Percentiles rank a stretch among this genome's conserved stretches.
Evolutionary conservation across 2,888 invertebrate species (phyloP).

Genomic region (Polyommatus icarus): DNA sequence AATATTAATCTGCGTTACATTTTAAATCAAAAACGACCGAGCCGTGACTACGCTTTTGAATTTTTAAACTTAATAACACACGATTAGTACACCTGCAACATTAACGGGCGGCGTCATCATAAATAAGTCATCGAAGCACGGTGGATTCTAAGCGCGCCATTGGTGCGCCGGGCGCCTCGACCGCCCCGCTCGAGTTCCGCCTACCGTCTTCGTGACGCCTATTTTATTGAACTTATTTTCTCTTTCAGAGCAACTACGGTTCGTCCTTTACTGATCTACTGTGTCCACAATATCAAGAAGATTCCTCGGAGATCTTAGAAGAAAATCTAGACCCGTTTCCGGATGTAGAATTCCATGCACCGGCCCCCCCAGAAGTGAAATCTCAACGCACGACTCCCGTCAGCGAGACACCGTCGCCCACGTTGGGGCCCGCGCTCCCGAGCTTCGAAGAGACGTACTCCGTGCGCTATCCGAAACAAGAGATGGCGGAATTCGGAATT

Average conservation of each 20-base stretch:
- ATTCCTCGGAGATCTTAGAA: constrained; percentile 84
- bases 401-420: constrained; percentile 71
- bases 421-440: constrained; percentile 84
- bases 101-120: constrained; percentile 46
- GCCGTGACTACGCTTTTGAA: constrained; percentile 23
- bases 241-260: constrained; percentile 87
- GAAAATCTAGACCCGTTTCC: constrained; percentile 88
- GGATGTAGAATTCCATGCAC: constrained; percentile 82
- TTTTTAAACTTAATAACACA: constrained; percentile 33
- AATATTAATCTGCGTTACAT: not conserved
- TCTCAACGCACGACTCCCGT: constrained; percentile 67
- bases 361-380: constrained; percentile 67
- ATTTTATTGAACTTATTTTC: constrained; percentile 59
- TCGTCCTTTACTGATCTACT: constrained; percentile 89
- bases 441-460: constrained; percentile 95
- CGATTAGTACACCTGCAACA: constrained; percentile 57
- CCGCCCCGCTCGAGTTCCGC: constrained; percentile 67
- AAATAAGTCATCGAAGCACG: constrained; percentile 43
- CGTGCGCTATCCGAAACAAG: constrained; percentile 85
- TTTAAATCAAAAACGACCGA: constrained; percentile 3
- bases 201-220: constrained; percentile 68
- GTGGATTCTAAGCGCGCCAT: constrained; percentile 54
- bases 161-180: constrained; percentile 59
- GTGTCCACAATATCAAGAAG: constrained; percentile 87
- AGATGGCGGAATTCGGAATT: constrained; percentile 83